These are phyloP conservation scores for Cryptoprocta ferox DNA, from an alignment of 2,797 vertebrate genomes.

Conservation along the genomic window DNA sequence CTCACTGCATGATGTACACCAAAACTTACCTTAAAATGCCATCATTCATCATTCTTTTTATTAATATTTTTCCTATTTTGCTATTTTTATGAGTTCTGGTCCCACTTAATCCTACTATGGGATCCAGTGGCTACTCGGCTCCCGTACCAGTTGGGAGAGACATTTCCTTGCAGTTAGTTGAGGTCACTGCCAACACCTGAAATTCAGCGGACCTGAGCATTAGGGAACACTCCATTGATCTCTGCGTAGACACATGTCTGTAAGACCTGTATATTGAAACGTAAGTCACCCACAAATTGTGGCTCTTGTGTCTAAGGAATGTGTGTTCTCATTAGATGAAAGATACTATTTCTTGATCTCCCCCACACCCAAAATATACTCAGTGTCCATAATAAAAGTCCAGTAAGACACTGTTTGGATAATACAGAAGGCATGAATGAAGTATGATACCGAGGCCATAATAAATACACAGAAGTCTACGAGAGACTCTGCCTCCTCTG, in stretches of 20 bases:
- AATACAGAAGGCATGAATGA: background rate
- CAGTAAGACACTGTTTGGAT: background rate
- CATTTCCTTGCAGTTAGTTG: slow-evolving; percentile 70
- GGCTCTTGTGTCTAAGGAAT: slow-evolving; percentile 40
- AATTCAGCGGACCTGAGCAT: slow-evolving; percentile 56
- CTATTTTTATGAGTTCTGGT: background rate
- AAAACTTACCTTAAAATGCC: background rate
- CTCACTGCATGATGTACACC: background rate
- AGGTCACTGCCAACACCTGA: slow-evolving; percentile 51
- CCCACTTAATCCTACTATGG: background rate
- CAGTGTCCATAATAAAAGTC: background rate
- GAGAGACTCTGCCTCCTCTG: background rate
- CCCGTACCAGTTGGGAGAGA: background rate
- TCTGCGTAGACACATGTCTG: slow-evolving; percentile 36
- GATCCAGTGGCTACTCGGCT: background rate
- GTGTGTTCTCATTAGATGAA: background rate
- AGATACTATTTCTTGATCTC: background rate
- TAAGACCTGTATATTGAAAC: slow-evolving; percentile 66
- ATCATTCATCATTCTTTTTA: background rate
- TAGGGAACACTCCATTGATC: background rate
- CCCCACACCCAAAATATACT: background rate
- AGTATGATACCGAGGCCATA: background rate
- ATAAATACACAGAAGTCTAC: background rate
- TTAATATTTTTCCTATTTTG: background rate
- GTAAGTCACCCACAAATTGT: slow-evolving; percentile 60